Evolutionary conservation across 1,140 invertebrate species (phyloP).

Genomic region (Ditylenchus dipsaci): DNA sequence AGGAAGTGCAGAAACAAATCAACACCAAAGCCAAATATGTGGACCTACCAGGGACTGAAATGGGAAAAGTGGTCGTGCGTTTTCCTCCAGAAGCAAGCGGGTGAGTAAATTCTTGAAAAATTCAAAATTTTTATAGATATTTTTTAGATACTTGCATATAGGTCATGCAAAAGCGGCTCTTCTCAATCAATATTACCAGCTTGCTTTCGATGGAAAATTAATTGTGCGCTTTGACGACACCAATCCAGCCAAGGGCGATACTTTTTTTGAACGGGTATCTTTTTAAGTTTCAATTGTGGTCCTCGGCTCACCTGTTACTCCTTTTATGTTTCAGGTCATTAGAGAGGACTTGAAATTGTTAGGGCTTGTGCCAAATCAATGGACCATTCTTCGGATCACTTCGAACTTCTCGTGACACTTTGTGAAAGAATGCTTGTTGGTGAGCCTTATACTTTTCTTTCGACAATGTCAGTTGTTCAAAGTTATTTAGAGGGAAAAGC

Average conservation of each 20-base stretch:
- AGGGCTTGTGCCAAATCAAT: conserved; percentile 82
- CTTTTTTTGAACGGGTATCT: conserved; percentile 80
- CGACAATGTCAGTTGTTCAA: conserved; percentile 79
- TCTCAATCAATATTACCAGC: conserved; percentile 93
- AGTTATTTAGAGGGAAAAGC: conserved; percentile 84
- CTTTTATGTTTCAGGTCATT: conserved; percentile 69
- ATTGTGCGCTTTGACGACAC: conserved; percentile 99
- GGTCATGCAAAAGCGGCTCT: conserved; percentile 98
- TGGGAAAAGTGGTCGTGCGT: conserved; percentile 85
- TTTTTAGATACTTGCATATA: conserved; percentile 81
- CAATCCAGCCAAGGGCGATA: conserved; percentile 96
- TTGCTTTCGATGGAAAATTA: conserved; percentile 83
- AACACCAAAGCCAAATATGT: conserved; percentile 93
- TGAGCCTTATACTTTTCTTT: conserved; percentile 78
- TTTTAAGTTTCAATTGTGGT: too few species aligned
- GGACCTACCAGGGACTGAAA: conserved; percentile 87
- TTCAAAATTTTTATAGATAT: conserved; percentile 10
- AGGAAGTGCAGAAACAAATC: too few species aligned
- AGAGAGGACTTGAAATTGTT: conserved; percentile 85
- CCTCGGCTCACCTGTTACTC: too few species aligned
- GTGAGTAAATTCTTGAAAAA: conserved; percentile 56
- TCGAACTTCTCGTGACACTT: conserved; percentile 65
- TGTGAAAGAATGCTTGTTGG: conserved; percentile 62
- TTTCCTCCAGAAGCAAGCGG: conserved; percentile 98
- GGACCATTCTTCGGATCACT: conserved; percentile 96